phyloP scores from a whole-genome alignment of 1,140 invertebrate species.

The Tetramorium parvispinum region DNA sequence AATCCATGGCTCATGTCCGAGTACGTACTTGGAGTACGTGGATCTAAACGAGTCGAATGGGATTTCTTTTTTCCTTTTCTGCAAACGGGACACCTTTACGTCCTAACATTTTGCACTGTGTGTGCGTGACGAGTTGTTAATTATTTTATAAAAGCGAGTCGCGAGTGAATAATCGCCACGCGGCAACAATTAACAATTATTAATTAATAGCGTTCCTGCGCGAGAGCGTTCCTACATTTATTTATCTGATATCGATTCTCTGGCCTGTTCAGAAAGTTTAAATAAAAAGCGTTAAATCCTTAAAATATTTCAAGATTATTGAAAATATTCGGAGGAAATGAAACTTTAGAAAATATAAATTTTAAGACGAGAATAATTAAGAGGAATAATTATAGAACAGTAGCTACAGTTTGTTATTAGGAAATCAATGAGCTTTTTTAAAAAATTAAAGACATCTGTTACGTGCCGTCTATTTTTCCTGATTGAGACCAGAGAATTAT shows the following conservation, averaged over 20 bases:
- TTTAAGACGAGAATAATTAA: background rate
- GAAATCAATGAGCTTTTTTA: background rate
- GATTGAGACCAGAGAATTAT: conserved; percentile 52
- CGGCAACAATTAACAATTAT: conserved; percentile 56
- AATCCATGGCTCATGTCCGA: conserved; percentile 24
- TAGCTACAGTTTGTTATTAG: background rate
- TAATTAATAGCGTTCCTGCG: conserved; percentile 54
- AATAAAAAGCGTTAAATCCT: background rate
- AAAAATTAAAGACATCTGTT: background rate
- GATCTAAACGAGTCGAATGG: conserved; percentile 39
- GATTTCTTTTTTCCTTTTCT: conserved; percentile 18
- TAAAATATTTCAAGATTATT: background rate
- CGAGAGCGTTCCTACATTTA: conserved; percentile 42
- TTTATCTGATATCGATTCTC: conserved; percentile 42
- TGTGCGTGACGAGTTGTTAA: conserved; percentile 40
- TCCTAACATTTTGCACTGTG: conserved; percentile 34
- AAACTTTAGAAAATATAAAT: background rate
- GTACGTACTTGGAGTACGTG: conserved; percentile 15
- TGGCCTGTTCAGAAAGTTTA: background rate
- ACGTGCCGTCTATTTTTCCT: background rate
- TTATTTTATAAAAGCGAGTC: conserved; percentile 43
- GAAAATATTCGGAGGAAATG: background rate
- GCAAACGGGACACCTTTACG: conserved; percentile 17
- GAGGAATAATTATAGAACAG: background rate
- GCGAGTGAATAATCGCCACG: conserved; percentile 49